These are phyloP conservation scores for Spea multiplicata DNA, from an alignment of 2,113 vertebrate species.

Conservation along the genomic window DNA sequence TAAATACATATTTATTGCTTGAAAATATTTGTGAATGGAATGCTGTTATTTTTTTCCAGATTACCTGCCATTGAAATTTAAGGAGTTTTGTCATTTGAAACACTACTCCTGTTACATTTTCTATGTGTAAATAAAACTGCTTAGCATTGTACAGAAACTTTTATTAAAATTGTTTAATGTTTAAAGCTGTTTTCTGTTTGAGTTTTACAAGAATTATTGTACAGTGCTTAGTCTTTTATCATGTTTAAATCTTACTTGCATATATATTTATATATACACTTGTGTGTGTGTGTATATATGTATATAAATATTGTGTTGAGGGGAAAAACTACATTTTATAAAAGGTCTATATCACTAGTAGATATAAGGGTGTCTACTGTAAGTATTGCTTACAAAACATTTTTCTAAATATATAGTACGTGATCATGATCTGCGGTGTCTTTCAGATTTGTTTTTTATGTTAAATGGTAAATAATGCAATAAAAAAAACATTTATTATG, in stretches of 20 bases:
- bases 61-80: conserved; percentile 98
- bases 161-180: conserved; percentile 92
- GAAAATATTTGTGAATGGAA: conserved; percentile 99
- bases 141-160: conserved; percentile 95
- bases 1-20: conserved; percentile 99
- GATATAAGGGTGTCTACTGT: conserved; percentile 80
- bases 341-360: conserved; percentile 81
- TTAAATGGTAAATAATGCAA: conserved; percentile 75
- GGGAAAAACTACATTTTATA: conserved; percentile 75
- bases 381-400: conserved; percentile 80
- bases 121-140: conserved; percentile 95
- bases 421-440: conserved; percentile 74
- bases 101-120: conserved; percentile 93
- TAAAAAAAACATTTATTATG: conserved; percentile 52
- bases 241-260: conserved; percentile 76
- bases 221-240: conserved; percentile 76
- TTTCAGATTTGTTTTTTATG: conserved; percentile 75
- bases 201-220: conserved; percentile 80
- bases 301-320: conserved; percentile 74
- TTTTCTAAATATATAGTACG: conserved; percentile 83
- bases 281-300: conserved; percentile 79
- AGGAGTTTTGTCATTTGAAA: conserved; percentile 95
- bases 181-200: conserved; percentile 90
- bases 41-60: conserved; percentile 97
- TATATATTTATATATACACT: conserved; percentile 82